phyloP scores from a whole-genome alignment of 2,797 vertebrate genomes.

The Sarcophilus harrisii region DNA sequence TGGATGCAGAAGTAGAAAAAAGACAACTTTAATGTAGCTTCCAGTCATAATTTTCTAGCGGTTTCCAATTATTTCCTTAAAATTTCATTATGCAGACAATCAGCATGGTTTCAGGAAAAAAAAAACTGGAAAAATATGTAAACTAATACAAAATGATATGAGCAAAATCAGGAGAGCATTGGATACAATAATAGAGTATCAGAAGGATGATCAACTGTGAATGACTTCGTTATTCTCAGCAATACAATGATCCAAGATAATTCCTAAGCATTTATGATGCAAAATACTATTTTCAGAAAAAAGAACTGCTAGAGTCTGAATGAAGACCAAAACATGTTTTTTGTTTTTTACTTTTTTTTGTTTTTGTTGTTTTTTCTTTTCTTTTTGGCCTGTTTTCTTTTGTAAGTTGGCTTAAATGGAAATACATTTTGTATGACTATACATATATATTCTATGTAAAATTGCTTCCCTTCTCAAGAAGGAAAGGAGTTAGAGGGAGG shows the following conservation, averaged over 20 bases:
- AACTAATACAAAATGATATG: neutral
- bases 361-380: neutral
- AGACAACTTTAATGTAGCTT: neutral
- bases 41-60: neutral
- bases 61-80: neutral
- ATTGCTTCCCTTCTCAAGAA: neutral
- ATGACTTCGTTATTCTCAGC: neutral
- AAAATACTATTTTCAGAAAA: neutral
- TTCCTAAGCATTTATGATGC: neutral
- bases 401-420: neutral
- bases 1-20: neutral
- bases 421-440: neutral
- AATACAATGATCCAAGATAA: neutral
- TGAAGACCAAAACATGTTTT: neutral
- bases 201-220: neutral
- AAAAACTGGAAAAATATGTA: neutral
- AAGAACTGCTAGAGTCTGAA: neutral
- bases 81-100: neutral
- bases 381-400: neutral
- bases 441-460: neutral
- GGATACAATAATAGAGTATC: neutral
- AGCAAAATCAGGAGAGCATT: neutral
- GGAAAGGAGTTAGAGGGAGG: neutral
- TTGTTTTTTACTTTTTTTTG: too few relatives aligned
- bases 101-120: neutral